Base-by-base conservation (phyloP, 2,113 vertebrate species). In the Chionodraco myersi region DNA sequence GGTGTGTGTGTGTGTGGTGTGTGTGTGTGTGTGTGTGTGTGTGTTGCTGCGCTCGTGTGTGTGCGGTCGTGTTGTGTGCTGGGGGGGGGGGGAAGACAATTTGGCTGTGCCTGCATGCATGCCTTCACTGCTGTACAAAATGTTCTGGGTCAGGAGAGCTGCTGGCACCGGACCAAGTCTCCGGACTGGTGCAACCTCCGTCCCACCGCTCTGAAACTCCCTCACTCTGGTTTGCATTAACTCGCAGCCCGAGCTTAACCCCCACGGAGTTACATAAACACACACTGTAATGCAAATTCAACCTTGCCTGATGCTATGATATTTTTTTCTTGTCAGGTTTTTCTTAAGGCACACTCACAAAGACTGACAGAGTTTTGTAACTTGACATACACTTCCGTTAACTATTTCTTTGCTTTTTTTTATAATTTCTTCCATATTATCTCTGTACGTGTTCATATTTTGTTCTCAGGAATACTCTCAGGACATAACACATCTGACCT, bases 141-240 rank as follows among this genome's bases (percentile, higher is more conserved):
- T 91, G 92, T 93, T 87, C 90, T 92, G 88, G 89, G 86, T 89
- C 86, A 92, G 78, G 72, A 78, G 73, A 79, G 41, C 56, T 93
- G 91, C 36, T 41, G 36, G 88, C 84, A n/a, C 23, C 0, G 21
- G 13, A 77, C 84, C 91, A 92, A 90, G 75, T 82, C 83, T 77
- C 77, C 78, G 87, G 90, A 91, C 89, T 89, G 83, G 77, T 83
- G 83, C 84, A 87, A 91, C 88, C 83, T 84, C 64, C 14, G 52
- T 53, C 77, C 56, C 79, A 48, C 80, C 67, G 8, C 74, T 71
- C 58, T 5, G 9, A 34, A 57, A 63, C 72, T 60, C 61, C 62
- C 41, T 72, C 66, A 30, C 21, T 13, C 76, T 75, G 57, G 30
- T 48, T 60, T 49, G 41, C 52, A 70, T 77, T 79, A 77, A 67